Percentiles rank a stretch among this genome's conserved stretches.
These are phyloP conservation scores for Liasis olivaceus DNA, from an alignment of 2,797 vertebrate genomes.

Conservation along the genomic window DNA sequence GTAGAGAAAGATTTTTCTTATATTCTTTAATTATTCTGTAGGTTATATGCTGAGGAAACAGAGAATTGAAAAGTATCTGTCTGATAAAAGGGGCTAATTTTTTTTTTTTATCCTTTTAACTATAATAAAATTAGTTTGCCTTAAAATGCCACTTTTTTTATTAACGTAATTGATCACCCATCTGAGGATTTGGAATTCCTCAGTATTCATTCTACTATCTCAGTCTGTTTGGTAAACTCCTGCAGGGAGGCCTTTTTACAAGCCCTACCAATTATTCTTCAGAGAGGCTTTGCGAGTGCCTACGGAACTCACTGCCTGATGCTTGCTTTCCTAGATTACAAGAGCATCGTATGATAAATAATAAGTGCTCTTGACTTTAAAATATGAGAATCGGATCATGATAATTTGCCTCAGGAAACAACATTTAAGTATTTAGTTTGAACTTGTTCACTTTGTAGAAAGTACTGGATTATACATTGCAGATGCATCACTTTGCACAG, in stretches of 20 bases:
- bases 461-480: neutral
- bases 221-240: neutral
- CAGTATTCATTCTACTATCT: neutral
- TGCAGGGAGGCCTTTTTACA: neutral
- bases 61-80: no score
- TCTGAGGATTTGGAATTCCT: no score
- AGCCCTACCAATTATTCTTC: neutral
- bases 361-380: neutral
- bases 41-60: neutral
- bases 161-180: no score
- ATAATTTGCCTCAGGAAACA: neutral
- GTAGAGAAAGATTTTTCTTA: constrained; percentile 1
- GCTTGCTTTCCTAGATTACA: no score
- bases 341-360: neutral
- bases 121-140: no score
- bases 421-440: neutral
- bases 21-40: neutral
- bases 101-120: no score
- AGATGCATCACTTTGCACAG: neutral
- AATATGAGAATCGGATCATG: neutral
- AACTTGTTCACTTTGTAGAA: neutral
- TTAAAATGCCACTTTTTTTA: no score
- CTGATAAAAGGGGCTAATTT: no score
- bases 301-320: no score
- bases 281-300: neutral